Evolutionary conservation across 1,140 invertebrate genomes (phyloP).

Genomic region (Drosophila parvula): DNA sequence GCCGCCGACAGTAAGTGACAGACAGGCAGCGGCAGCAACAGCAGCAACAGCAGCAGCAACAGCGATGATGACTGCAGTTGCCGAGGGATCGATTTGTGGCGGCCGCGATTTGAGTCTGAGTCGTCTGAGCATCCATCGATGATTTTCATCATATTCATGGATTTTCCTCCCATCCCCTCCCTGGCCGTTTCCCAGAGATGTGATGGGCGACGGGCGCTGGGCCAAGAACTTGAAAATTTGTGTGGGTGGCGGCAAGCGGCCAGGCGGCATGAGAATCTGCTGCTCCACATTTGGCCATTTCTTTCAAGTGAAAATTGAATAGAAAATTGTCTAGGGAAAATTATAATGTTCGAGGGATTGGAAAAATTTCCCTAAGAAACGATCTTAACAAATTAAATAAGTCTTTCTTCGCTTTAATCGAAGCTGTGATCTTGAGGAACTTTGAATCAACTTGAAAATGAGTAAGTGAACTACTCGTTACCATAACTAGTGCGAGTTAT

Average conservation of each 20-base stretch:
- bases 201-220: conserved; percentile 69
- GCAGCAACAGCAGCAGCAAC: conserved; percentile 4
- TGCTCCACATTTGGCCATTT: conserved; percentile 30
- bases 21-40: conserved; percentile 32
- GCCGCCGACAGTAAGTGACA: conserved; percentile 74
- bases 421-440: no score
- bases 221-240: conserved; percentile 75
- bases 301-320: background rate
- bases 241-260: conserved; percentile 16
- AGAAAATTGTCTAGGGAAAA: conserved; percentile 1
- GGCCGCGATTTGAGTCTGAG: conserved; percentile 10
- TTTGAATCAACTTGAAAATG: background rate
- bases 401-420: no score
- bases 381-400: no score
- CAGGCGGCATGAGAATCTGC: conserved; percentile 3
- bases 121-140: conserved; percentile 32
- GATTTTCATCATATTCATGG: conserved; percentile 27
- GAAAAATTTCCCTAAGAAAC: no score
- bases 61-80: conserved; percentile 22
- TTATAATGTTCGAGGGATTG: no score
- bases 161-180: background rate
- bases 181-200: background rate
- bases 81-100: conserved; percentile 57
- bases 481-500: no score
- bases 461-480: no score